Percentiles rank a stretch among this genome's conserved stretches.
phyloP scores from a whole-genome alignment of 1,140 invertebrate species.

The Drosophila azteca region DNA sequence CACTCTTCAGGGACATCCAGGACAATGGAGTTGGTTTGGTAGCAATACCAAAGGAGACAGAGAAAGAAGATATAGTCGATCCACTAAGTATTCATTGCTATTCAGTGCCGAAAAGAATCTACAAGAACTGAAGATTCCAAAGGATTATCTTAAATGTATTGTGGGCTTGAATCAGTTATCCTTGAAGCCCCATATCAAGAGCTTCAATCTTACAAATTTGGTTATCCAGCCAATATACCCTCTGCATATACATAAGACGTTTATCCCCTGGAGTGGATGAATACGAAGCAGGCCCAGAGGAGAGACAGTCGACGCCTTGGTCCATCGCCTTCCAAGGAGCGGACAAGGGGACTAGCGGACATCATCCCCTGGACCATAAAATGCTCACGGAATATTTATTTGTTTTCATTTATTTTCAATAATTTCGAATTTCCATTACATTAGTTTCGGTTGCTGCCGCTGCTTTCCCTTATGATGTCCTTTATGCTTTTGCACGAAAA shows the following conservation, averaged over 20 bases:
- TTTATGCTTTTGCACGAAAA: slow-evolving; percentile 77
- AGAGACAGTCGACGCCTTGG: slow-evolving; percentile 58
- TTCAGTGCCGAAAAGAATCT: too few species aligned
- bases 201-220: neutral
- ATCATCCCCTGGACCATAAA: slow-evolving; percentile 49
- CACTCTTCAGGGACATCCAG: slow-evolving; percentile 1
- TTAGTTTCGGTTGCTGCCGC: slow-evolving; percentile 64
- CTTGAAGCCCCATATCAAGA: neutral
- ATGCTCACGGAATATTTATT: slow-evolving; percentile 73
- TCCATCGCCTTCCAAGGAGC: slow-evolving; percentile 51
- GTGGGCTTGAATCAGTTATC: neutral
- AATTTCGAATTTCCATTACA: slow-evolving; percentile 81
- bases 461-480: slow-evolving; percentile 50
- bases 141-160: neutral
- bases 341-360: neutral
- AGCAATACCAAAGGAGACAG: too few species aligned
- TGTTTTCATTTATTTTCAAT: slow-evolving; percentile 83
- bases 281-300: neutral
- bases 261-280: slow-evolving; percentile 27
- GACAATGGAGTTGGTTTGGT: neutral
- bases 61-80: too few species aligned
- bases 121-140: too few species aligned
- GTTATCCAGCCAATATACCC: slow-evolving; percentile 3
- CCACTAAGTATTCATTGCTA: too few species aligned
- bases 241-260: slow-evolving; percentile 13